These are phyloP conservation scores for Hedychridium roseum DNA, from an alignment of 2,888 invertebrate genomes.

Conservation along the genomic window DNA sequence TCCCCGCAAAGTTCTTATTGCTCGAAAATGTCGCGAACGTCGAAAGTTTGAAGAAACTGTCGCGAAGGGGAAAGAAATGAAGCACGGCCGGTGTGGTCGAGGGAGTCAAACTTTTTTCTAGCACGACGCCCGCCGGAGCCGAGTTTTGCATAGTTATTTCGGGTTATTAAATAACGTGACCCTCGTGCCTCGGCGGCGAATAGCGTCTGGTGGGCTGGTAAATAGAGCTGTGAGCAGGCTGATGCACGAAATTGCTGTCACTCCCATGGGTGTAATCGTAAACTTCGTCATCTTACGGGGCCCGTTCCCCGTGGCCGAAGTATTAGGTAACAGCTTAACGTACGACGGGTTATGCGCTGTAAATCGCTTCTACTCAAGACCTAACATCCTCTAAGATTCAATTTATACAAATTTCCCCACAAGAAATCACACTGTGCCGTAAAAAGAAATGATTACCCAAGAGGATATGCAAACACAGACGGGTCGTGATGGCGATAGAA, in stretches of 20 bases:
- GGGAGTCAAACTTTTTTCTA: constrained; percentile 22
- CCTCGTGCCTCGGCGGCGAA: constrained; percentile 27
- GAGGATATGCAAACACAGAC: too few relatives aligned
- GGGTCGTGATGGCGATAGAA: too few relatives aligned
- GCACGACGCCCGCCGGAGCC: constrained; percentile 7
- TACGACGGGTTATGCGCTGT: too few relatives aligned
- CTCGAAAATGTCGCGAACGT: constrained; percentile 30
- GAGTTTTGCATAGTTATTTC: constrained; percentile 44
- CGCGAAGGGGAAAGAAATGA: constrained; percentile 16
- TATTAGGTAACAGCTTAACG: too few relatives aligned
- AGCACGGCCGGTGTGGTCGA: constrained; percentile 14
- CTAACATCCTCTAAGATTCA: too few relatives aligned
- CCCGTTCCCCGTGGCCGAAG: too few relatives aligned
- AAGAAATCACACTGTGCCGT: too few relatives aligned
- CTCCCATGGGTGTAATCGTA: constrained; percentile 16
- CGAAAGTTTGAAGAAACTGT: constrained; percentile 24
- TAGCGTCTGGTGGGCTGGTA: constrained; percentile 13
- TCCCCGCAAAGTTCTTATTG: constrained; percentile 21
- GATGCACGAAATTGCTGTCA: constrained; percentile 28
- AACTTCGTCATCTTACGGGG: too few relatives aligned
- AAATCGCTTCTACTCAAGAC: too few relatives aligned
- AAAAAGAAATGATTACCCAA: too few relatives aligned
- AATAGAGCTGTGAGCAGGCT: constrained; percentile 22
- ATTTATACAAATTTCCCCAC: too few relatives aligned
- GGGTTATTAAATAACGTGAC: constrained; percentile 47